Evolutionary conservation across 2,113 vertebrate genomes (phyloP).

Genomic region (Sterna hirundo): DNA sequence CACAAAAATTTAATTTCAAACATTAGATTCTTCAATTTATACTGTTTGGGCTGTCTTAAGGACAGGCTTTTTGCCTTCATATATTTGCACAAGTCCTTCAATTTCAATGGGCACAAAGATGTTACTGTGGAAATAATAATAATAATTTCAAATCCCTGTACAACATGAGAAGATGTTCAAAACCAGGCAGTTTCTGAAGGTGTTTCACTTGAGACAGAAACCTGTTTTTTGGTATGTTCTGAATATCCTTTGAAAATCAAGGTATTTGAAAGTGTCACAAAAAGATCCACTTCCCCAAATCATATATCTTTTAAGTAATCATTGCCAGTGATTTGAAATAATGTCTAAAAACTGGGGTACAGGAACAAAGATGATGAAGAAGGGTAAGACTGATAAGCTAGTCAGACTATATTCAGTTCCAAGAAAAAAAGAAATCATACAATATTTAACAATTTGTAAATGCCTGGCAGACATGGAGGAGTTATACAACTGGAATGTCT

Average conservation of each 20-base stretch:
- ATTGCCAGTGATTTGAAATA: not conserved
- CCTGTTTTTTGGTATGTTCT: accelerated
- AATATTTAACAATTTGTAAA: not conserved
- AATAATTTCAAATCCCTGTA: not conserved
- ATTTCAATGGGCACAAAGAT: not conserved
- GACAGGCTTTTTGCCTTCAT: not conserved
- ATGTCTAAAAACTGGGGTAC: not conserved
- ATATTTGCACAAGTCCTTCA: not conserved
- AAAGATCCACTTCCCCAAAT: not conserved
- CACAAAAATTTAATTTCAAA: not conserved
- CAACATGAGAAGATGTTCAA: not conserved
- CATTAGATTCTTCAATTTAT: not conserved
- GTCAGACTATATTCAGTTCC: not conserved
- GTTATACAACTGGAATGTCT: not conserved
- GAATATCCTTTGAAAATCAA: constrained; percentile 9
- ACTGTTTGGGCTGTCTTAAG: not conserved
- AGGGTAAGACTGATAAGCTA: not conserved
- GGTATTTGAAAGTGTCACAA: not conserved
- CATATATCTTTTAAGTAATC: not conserved
- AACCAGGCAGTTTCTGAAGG: not conserved
- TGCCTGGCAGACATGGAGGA: not conserved
- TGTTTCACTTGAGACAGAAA: not conserved
- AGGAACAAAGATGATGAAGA: not conserved
- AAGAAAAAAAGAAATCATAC: not conserved
- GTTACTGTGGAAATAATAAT: not conserved